Evolutionary conservation across 2,113 vertebrate genomes (phyloP).

Genomic region (Odocoileus virginianus): DNA sequence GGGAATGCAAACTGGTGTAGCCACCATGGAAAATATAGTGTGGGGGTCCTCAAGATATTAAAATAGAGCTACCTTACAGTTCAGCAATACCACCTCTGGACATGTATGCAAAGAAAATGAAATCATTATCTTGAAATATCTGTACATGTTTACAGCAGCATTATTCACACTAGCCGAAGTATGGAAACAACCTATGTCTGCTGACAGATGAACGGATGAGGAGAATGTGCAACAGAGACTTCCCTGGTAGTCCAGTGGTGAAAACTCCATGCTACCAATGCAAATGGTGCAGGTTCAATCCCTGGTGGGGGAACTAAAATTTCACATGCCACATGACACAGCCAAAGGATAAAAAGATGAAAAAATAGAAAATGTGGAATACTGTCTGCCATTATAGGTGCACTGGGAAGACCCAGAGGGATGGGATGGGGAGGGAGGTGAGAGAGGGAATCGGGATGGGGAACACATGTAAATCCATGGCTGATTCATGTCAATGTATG

Average conservation of each 20-base stretch:
- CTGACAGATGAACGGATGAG: neutral
- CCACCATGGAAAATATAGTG: neutral
- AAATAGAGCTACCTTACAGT: neutral
- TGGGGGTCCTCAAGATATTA: neutral
- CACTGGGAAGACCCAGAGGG: too few species aligned
- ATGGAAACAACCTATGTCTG: neutral
- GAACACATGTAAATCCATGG: too few species aligned
- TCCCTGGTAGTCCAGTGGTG: too few species aligned
- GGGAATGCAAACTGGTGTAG: neutral
- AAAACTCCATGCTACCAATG: too few species aligned
- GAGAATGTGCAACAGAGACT: too few species aligned
- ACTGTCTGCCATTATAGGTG: neutral
- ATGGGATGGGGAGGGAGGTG: too few species aligned
- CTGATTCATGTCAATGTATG: too few species aligned
- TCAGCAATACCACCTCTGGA: neutral
- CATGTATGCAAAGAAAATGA: neutral
- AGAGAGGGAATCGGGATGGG: too few species aligned
- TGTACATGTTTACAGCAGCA: neutral
- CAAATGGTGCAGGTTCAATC: too few species aligned
- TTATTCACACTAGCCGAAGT: neutral
- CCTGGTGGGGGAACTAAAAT: too few species aligned
- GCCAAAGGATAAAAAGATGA: too few species aligned
- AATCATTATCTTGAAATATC: neutral
- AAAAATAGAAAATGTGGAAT: neutral
- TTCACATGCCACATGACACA: too few species aligned